phyloP scores from a whole-genome alignment of 2,113 vertebrate genomes.

The Todiramphus chloris region DNA sequence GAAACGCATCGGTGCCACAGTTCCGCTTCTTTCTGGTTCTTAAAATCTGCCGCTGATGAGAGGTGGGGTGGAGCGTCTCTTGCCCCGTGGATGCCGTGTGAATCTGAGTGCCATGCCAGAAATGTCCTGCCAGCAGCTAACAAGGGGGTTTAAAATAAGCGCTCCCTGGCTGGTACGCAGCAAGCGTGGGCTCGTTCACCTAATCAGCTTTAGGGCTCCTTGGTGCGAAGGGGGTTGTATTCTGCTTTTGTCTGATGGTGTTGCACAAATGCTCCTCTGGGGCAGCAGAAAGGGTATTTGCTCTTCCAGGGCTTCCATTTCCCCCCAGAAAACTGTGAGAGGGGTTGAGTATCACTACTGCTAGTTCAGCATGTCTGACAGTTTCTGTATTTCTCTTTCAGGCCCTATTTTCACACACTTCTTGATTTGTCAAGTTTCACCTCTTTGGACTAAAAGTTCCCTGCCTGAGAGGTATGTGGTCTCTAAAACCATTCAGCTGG shows the following conservation, averaged over 20 bases:
- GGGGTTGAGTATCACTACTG: not conserved
- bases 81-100: not conserved
- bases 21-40: not conserved
- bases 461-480: not conserved
- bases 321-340: not conserved
- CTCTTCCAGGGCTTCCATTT: not conserved
- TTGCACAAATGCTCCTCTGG: not conserved
- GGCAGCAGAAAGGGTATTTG: not conserved
- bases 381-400: not conserved
- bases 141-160: not conserved
- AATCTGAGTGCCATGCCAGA: not conserved
- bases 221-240: not conserved
- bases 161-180: not conserved
- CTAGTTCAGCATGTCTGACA: not conserved
- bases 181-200: not conserved
- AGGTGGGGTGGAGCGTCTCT: not conserved
- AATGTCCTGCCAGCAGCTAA: not conserved
- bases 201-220: not conserved
- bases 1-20: fast-evolving
- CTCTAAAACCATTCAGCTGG: not conserved
- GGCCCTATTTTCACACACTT: not conserved
- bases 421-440: not conserved
- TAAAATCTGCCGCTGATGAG: not conserved
- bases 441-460: not conserved
- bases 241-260: not conserved